A percentile compares a stretch with the other conserved stretches of the same genome.
Conservation (phyloP, 2,113 vertebrate genomes). For the Dicrurus megarhynchus region DNA sequence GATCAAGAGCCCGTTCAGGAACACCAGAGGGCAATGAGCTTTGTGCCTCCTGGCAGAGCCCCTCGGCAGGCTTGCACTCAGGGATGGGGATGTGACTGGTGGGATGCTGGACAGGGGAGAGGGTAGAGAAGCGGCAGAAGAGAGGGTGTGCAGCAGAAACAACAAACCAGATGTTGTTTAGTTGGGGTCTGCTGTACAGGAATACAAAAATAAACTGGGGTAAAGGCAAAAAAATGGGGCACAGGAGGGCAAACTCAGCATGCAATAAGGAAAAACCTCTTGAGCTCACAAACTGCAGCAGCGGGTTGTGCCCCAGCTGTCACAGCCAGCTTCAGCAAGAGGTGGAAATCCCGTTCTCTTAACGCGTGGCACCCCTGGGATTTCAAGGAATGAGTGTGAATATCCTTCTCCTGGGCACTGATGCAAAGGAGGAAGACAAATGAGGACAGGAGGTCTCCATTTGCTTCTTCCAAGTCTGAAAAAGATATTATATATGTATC, state of each 20-base stretch:
- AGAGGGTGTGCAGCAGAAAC: not conserved
- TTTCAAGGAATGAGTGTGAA: not conserved
- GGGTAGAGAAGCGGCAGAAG: not conserved
- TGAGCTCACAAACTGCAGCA: not conserved
- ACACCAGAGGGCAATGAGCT: not conserved
- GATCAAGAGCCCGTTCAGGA: not conserved
- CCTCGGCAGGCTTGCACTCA: not conserved
- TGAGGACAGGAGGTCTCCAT: not conserved
- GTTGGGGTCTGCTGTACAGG: not conserved
- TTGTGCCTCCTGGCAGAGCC: not conserved
- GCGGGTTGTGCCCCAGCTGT: not conserved
- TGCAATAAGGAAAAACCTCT: not conserved
- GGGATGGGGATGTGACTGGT: accelerated
- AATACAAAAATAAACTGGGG: not conserved
- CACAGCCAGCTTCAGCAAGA: not conserved
- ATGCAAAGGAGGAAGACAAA: conserved; percentile 5
- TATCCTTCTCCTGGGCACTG: not conserved
- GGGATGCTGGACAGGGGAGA: not conserved
- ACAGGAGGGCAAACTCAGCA: not conserved
- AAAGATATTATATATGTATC: not conserved
- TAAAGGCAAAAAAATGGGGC: not conserved
- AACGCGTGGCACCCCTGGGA: not conserved
- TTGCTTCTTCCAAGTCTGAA: not conserved
- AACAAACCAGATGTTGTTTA: not conserved
- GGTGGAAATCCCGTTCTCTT: not conserved